phyloP scores from a whole-genome alignment of 1,140 invertebrate genomes.

The Pogonus chalceus region DNA sequence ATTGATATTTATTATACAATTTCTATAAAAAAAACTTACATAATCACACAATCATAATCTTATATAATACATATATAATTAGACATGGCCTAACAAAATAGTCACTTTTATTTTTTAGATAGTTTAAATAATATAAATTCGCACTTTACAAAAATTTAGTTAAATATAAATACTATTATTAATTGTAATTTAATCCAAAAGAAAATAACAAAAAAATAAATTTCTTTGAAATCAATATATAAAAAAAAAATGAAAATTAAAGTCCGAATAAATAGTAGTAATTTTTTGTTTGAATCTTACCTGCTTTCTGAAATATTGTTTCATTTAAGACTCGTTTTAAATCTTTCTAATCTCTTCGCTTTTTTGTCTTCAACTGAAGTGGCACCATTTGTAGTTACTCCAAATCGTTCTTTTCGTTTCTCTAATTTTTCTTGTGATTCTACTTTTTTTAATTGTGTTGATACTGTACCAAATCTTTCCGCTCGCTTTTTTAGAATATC shows the following conservation, averaged over 20 bases:
- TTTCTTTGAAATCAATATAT: not conserved
- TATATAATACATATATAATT: no score
- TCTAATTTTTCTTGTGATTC: conserved; percentile 55
- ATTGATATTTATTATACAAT: not conserved
- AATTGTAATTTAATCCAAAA: not conserved
- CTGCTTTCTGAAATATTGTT: not conserved
- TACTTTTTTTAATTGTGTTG: conserved; percentile 53
- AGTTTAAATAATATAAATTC: no score
- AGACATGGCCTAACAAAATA: no score
- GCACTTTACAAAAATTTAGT: not conserved
- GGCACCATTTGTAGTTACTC: conserved; percentile 20
- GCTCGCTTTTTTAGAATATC: conserved; percentile 63
- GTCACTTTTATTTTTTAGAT: no score
- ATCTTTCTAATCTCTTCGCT: conserved; percentile 26
- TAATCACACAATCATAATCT: not conserved
- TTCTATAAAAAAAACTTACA: not conserved
- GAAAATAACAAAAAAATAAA: not conserved
- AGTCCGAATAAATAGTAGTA: not conserved
- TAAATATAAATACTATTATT: no score
- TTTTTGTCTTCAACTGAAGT: conserved; percentile 17
- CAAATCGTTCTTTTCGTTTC: conserved; percentile 61
- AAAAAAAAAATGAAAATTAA: not conserved
- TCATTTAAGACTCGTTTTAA: conserved; percentile 17
- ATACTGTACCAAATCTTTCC: conserved; percentile 65
- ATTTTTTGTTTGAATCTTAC: conserved; percentile 1